Percentiles rank a stretch among this genome's conserved stretches.
phyloP scores from a whole-genome alignment of 2,113 vertebrate species.

The Odobenus rosmarus region DNA sequence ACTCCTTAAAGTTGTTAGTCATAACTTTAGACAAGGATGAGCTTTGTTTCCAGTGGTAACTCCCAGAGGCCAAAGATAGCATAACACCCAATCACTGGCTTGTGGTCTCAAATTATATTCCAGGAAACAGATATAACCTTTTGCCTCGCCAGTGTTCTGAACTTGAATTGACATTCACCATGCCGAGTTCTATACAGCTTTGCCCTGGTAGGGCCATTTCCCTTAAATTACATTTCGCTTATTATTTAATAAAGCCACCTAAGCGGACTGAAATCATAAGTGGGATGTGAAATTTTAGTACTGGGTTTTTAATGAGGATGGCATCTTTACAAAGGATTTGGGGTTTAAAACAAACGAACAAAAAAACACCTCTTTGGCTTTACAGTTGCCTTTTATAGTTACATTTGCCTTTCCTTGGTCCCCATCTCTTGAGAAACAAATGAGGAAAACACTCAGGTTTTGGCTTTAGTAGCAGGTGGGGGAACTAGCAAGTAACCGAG shows the following conservation, averaged over 20 bases:
- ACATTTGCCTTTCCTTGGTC: not conserved
- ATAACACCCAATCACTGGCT: not conserved
- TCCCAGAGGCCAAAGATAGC: slow-evolving; percentile 46
- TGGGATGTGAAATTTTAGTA: not conserved
- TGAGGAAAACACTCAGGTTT: not conserved
- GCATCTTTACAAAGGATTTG: not conserved
- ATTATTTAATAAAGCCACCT: not conserved
- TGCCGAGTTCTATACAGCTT: not conserved
- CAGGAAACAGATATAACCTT: slow-evolving; percentile 59
- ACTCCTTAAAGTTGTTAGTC: slow-evolving; percentile 44
- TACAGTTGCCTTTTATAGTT: not conserved
- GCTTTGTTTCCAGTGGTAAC: slow-evolving; percentile 62
- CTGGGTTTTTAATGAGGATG: not conserved
- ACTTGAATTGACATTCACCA: not conserved
- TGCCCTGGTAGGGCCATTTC: not conserved
- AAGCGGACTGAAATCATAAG: not conserved
- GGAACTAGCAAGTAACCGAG: not conserved
- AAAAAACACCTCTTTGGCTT: not conserved
- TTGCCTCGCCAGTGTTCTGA: not conserved
- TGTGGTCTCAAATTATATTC: slow-evolving; percentile 5
- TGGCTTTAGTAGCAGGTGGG: not conserved
- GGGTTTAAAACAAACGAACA: not conserved
- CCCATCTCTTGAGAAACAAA: not conserved
- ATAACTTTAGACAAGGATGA: slow-evolving; percentile 71
- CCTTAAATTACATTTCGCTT: too few relatives aligned